Evolutionary conservation across 2,888 invertebrate genomes (phyloP), one percentile per base, ranked within the genome.

Genomic region (Sesia bembeciformis): DNA sequence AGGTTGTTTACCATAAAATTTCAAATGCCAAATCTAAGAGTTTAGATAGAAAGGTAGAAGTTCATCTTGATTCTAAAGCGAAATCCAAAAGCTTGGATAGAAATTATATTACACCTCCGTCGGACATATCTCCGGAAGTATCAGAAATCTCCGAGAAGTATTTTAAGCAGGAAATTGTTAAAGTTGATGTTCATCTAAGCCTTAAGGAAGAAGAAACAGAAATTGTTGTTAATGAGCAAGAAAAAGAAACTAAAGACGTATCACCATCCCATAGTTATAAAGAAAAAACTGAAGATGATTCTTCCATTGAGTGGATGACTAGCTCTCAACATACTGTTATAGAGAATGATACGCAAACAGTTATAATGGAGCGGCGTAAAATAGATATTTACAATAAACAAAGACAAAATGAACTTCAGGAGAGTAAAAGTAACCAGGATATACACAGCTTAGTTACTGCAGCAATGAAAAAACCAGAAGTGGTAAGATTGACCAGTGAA

Each of bases 61-160:
- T 85, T 53, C 92, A 92, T 61, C 84, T 91, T 46, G 89, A 90
- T 58, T 81, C 92, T 1, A 91, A 89, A 40, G 77, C 86, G 0
- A 93, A 94, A 73, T 90, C 93, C 0, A 93, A 93, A 68, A 94
- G 94, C 64, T 84, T 94, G 23, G 94, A 94, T 67, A 90, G 93
- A 63, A 92, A 92, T 68, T 91, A 93, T 64, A 86, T 91, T 3
- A 87, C 85, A 39, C 85, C 90, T 40, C 60, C 62, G 4, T 73
- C 77, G 40, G 74, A 74, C 56, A 50, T 72, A 55, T 51, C 84
- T 5, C 74, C 81, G 51, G 89, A 90, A 57, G 60, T 64, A 3
- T 62, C 66, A 50, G 90, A 90, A 46, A 89, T 90, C 56, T 61
- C 65, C 50, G 90, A 90, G 43, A 89, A 82, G 54, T 86, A 91